Conservation (phyloP, 2,797 vertebrate species). For the Australoheros facetus region DNA sequence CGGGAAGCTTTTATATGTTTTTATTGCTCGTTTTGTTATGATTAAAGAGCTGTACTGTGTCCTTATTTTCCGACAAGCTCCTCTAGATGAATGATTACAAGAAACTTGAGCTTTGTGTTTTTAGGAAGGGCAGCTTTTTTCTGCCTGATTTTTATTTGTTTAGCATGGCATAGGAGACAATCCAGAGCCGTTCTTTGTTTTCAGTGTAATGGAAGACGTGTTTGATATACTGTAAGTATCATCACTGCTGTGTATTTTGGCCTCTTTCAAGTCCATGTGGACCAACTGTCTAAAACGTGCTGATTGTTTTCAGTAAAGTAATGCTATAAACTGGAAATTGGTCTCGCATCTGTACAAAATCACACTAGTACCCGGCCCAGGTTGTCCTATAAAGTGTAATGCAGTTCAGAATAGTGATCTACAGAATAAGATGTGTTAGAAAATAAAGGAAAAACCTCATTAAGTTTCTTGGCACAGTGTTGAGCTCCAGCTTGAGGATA, state of each 20-base stretch:
- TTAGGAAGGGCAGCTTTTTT: background rate
- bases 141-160: background rate
- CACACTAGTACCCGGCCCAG: rapidly evolving
- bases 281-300: background rate
- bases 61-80: background rate
- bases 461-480: too few species aligned
- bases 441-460: too few species aligned
- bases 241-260: background rate
- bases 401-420: background rate
- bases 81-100: background rate
- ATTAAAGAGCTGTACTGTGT: background rate
- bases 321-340: background rate
- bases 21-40: background rate
- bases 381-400: background rate
- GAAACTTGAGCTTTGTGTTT: background rate
- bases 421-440: background rate
- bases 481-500: too few species aligned
- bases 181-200: background rate
- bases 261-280: background rate
- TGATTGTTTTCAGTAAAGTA: background rate
- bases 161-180: background rate
- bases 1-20: background rate
- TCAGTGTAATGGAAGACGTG: background rate
- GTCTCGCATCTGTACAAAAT: background rate
- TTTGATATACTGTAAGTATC: background rate